Evolutionary conservation across 2,113 vertebrate species (phyloP).

Genomic region (Leptodactylus fuscus): DNA sequence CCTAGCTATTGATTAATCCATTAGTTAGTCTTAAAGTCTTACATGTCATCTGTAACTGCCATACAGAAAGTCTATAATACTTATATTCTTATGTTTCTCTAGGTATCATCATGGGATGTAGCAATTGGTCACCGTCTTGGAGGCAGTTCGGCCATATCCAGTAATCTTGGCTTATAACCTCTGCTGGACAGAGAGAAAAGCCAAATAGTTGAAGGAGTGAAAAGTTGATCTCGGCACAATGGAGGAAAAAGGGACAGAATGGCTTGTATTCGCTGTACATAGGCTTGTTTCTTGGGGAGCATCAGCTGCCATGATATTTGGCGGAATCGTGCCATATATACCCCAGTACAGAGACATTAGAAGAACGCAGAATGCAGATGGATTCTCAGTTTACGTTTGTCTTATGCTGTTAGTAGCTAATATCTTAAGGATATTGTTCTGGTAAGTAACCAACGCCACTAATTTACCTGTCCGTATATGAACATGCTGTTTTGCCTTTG

Average conservation of each 20-base stretch:
- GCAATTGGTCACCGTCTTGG: background rate
- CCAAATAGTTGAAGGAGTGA: background rate
- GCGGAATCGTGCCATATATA: slow-evolving; percentile 93
- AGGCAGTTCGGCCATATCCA: background rate
- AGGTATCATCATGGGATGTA: slow-evolving; percentile 25
- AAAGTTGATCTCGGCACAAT: slow-evolving; percentile 66
- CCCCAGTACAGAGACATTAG: slow-evolving; percentile 94
- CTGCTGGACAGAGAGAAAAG: slow-evolving; percentile 17
- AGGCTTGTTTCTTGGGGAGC: slow-evolving; percentile 85
- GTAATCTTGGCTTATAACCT: background rate
- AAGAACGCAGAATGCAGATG: slow-evolving; percentile 89
- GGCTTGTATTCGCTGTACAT: slow-evolving; percentile 78
- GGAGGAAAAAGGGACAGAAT: slow-evolving; percentile 81
- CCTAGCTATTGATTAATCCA: background rate
- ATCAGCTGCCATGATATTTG: slow-evolving; percentile 91
- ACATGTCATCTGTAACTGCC: background rate
- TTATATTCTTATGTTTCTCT: background rate
- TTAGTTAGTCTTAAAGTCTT: background rate
- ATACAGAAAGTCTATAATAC: background rate
- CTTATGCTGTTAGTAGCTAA: slow-evolving; percentile 92
- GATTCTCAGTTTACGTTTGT: slow-evolving; percentile 95
- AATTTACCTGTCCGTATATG: no score
- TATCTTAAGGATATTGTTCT: slow-evolving; percentile 92
- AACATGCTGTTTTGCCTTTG: no score
- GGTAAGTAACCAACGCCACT: no score